Conservation (phyloP, 2,797 vertebrate genomes). For the Takifugu ocellatus region DNA sequence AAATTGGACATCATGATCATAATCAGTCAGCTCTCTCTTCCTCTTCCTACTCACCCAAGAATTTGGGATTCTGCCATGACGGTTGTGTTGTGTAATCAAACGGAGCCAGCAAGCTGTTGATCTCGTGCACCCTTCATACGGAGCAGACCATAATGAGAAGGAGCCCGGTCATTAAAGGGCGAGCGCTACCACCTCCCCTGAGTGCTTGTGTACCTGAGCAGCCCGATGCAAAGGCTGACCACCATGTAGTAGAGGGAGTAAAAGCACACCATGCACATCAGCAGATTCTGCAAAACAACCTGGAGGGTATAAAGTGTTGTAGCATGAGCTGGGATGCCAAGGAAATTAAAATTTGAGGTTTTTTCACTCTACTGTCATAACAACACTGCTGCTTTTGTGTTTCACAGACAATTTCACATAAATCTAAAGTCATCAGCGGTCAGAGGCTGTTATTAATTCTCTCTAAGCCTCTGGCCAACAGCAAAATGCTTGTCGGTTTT, state of each 20-base stretch:
- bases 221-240: slow-evolving; percentile 79
- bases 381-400: too few relatives aligned
- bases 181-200: not conserved
- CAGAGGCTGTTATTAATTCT: too few relatives aligned
- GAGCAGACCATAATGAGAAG: not conserved
- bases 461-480: too few relatives aligned
- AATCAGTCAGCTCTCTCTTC: too few relatives aligned
- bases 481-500: too few relatives aligned
- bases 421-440: too few relatives aligned
- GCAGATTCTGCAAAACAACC: slow-evolving; percentile 81
- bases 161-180: not conserved
- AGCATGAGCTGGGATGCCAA: not conserved
- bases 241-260: slow-evolving; percentile 81
- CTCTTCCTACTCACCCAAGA: slow-evolving; percentile 76
- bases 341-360: not conserved
- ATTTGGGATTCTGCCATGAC: slow-evolving; percentile 85
- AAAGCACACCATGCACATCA: slow-evolving; percentile 82
- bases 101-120: slow-evolving; percentile 82
- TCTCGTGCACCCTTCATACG: slow-evolving; percentile 77
- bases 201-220: slow-evolving; percentile 70
- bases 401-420: too few relatives aligned
- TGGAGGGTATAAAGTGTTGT: slow-evolving; percentile 28
- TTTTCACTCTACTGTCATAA: too few relatives aligned
- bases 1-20: too few relatives aligned
- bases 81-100: slow-evolving; percentile 90